Percentiles rank a stretch among this genome's conserved stretches.
These are phyloP conservation scores for Cordilura impudica DNA, from an alignment of 2,888 invertebrate species.

Conservation along the genomic window DNA sequence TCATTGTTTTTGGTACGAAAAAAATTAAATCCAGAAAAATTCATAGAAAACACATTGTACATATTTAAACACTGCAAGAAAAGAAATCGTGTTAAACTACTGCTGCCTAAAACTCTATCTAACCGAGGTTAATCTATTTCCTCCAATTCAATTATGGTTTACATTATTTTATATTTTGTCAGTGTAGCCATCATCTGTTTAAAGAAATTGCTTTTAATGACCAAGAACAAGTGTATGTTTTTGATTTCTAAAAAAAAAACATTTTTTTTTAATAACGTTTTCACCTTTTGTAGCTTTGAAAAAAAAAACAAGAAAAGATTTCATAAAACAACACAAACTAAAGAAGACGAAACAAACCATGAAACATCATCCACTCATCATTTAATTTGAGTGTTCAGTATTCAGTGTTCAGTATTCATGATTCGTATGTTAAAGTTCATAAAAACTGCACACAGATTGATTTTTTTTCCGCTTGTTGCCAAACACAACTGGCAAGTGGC, in stretches of 20 bases:
- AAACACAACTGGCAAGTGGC: constrained; percentile 34
- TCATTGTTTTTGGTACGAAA: background rate
- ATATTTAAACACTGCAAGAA: constrained; percentile 22
- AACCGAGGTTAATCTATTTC: background rate
- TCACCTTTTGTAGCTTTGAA: constrained; percentile 23
- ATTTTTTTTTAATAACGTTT: constrained; percentile 23
- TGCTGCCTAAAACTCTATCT: background rate
- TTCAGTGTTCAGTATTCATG: constrained; percentile 10
- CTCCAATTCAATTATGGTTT: background rate
- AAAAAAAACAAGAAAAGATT: constrained; percentile 11
- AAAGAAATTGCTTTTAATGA: background rate
- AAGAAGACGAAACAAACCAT: constrained; percentile 40
- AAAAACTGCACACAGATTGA: constrained; percentile 17
- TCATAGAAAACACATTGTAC: constrained; percentile 30
- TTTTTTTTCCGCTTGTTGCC: constrained; percentile 11
- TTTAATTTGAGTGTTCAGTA: constrained; percentile 25
- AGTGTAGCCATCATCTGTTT: constrained; percentile 12
- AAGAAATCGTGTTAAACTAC: background rate
- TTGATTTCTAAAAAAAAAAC: constrained; percentile 36
- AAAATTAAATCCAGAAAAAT: background rate
- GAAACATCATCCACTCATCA: constrained; percentile 49
- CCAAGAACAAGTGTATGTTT: constrained; percentile 29
- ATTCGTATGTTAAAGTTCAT: constrained; percentile 43
- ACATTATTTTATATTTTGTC: background rate
- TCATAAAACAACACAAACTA: constrained; percentile 6